Evolutionary conservation across 2,797 vertebrate genomes (phyloP).

Genomic region (Chiloscyllium punctatum): DNA sequence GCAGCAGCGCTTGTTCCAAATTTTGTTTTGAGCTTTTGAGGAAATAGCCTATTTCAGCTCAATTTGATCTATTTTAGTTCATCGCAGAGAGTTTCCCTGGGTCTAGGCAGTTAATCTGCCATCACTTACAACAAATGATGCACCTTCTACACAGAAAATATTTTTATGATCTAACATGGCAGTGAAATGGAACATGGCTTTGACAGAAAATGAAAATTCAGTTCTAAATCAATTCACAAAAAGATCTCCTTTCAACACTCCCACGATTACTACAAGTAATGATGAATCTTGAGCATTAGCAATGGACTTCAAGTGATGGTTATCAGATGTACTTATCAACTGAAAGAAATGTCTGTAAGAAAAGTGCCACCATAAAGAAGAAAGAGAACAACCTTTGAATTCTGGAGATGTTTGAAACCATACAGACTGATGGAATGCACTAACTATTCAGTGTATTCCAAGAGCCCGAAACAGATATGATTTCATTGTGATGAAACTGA

Average conservation of each 20-base stretch:
- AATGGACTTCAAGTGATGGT: neutral
- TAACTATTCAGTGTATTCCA: neutral
- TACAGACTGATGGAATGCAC: neutral
- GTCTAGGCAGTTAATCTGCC: neutral
- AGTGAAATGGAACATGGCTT: neutral
- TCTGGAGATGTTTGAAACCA: neutral
- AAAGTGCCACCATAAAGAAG: neutral
- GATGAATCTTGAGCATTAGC: neutral
- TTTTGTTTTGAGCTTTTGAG: no score
- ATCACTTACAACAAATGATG: neutral
- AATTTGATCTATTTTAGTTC: neutral
- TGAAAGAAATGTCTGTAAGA: neutral
- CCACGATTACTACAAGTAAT: neutral
- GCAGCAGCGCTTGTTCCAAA: neutral
- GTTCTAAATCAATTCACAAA: neutral
- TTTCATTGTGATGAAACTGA: neutral
- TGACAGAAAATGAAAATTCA: conserved; percentile 1
- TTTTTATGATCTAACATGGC: neutral
- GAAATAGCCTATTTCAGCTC: neutral
- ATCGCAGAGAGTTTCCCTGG: neutral
- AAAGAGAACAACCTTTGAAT: neutral
- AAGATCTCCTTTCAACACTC: neutral
- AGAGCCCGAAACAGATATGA: neutral
- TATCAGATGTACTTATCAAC: neutral
- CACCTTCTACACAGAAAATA: neutral